These are phyloP conservation scores for Drosophila eohydei DNA, from an alignment of 2,888 invertebrate genomes.

Conservation along the genomic window DNA sequence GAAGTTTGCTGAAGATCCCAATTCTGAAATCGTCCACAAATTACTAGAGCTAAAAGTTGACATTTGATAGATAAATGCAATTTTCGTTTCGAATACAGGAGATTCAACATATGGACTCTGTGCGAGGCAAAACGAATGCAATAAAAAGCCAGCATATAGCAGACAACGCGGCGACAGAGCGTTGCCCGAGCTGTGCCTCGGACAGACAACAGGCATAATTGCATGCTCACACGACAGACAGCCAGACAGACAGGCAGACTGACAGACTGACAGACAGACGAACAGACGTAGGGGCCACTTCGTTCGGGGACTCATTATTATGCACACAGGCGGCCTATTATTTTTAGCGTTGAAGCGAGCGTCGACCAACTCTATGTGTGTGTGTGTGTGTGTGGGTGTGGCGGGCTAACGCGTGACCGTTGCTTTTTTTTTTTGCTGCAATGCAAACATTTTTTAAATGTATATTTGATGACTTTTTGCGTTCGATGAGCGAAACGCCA, in stretches of 20 bases:
- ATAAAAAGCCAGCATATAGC: slow-evolving; percentile 9
- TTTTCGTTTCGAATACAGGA: background rate
- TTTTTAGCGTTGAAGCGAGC: slow-evolving; percentile 67
- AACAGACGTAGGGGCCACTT: slow-evolving; percentile 3
- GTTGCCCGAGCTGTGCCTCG: background rate
- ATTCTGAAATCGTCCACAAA: too few species aligned
- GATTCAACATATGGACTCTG: slow-evolving; percentile 23
- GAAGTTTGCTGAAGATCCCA: too few species aligned
- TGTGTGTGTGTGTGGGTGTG: background rate
- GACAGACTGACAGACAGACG: background rate
- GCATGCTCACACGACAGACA: slow-evolving; percentile 49
- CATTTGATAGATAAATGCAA: too few species aligned
- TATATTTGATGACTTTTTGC: slow-evolving; percentile 50
- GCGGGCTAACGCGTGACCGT: slow-evolving; percentile 6
- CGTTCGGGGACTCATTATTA: slow-evolving; percentile 71
- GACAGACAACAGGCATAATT: slow-evolving; percentile 57
- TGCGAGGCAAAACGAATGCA: slow-evolving; percentile 28
- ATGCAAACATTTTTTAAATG: slow-evolving; percentile 40
- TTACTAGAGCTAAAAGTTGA: too few species aligned
- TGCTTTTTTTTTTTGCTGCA: slow-evolving; percentile 4
- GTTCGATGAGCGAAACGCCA: slow-evolving; percentile 32
- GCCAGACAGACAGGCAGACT: background rate
- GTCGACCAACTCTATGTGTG: slow-evolving; percentile 18
- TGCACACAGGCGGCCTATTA: slow-evolving; percentile 77
- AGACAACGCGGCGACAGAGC: slow-evolving; percentile 12